Percentiles rank a stretch among this genome's conserved stretches.
Conservation (phyloP, 2,113 vertebrate genomes). For the Hirundichthys speculiger region DNA sequence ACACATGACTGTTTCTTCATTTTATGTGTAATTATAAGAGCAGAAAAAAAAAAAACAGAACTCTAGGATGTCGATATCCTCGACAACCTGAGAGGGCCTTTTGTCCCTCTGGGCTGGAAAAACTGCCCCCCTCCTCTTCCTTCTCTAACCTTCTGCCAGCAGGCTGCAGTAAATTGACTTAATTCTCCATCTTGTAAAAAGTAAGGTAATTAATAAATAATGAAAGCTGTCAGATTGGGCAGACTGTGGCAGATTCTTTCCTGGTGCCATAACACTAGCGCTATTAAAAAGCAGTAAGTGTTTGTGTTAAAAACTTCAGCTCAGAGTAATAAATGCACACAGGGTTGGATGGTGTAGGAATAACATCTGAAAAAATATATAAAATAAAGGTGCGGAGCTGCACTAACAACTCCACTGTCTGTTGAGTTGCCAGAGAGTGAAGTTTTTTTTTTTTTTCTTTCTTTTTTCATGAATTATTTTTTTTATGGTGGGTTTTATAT, state of each 20-base stretch:
- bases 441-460: background rate
- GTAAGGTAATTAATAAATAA: conserved; percentile 79
- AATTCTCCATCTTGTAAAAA: conserved; percentile 77
- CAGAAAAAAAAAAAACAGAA: conserved; percentile 8
- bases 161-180: conserved; percentile 68
- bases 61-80: conserved; percentile 52
- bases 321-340: conserved; percentile 39
- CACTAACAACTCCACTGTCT: conserved; percentile 20
- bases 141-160: conserved; percentile 58
- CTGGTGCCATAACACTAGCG: conserved; percentile 74
- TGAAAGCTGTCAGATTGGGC: conserved; percentile 74
- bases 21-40: too few species aligned
- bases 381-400: conserved; percentile 22
- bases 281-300: conserved; percentile 57
- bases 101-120: conserved; percentile 80
- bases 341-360: conserved; percentile 40
- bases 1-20: too few species aligned
- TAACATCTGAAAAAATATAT: conserved; percentile 21
- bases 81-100: conserved; percentile 69
- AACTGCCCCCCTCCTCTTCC: conserved; percentile 53
- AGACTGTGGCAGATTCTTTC: conserved; percentile 77
- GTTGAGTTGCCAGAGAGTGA: conserved; percentile 31
- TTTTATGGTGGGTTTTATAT: conserved; percentile 16
- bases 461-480: conserved; percentile 23
- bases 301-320: conserved; percentile 28